Conservation (phyloP, 1,140 invertebrate genomes). For the Drosophila aff. region DNA sequence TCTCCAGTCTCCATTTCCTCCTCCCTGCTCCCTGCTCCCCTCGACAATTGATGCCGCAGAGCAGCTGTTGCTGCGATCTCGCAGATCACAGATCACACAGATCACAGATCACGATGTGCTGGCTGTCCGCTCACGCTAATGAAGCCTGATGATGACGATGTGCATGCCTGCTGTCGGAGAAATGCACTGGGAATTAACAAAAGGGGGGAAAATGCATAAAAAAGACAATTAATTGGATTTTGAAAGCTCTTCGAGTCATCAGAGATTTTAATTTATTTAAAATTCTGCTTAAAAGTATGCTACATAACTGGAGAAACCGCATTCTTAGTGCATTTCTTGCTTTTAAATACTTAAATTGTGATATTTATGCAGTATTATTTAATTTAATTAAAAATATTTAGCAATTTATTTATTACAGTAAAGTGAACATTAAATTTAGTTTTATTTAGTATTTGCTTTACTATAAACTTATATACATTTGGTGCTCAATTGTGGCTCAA, state of each 20-base stretch:
- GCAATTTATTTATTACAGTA: too few relatives aligned
- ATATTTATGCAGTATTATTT: too few relatives aligned
- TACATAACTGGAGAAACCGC: too few relatives aligned
- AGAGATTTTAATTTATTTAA: too few relatives aligned
- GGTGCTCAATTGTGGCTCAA: too few relatives aligned
- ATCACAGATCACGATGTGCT: slow-evolving; percentile 71
- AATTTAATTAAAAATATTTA: too few relatives aligned
- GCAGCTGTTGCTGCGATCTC: slow-evolving; percentile 43
- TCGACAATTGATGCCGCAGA: slow-evolving; percentile 35
- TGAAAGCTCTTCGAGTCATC: neutral
- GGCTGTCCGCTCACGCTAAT: slow-evolving; percentile 74
- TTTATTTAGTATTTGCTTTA: too few relatives aligned
- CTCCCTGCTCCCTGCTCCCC: neutral
- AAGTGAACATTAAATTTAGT: too few relatives aligned
- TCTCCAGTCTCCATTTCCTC: neutral
- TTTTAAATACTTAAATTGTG: too few relatives aligned
- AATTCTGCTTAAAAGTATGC: too few relatives aligned
- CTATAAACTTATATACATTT: too few relatives aligned
- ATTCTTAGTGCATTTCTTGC: too few relatives aligned
- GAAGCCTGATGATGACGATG: slow-evolving; percentile 78
- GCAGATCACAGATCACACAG: slow-evolving; percentile 60
- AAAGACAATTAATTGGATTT: neutral
- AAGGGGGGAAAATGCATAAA: neutral
- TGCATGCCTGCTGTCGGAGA: slow-evolving; percentile 25
- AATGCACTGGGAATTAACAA: slow-evolving; percentile 2